Evolutionary conservation across 2,113 vertebrate genomes (phyloP).

Genomic region (Erythrocebus patas): DNA sequence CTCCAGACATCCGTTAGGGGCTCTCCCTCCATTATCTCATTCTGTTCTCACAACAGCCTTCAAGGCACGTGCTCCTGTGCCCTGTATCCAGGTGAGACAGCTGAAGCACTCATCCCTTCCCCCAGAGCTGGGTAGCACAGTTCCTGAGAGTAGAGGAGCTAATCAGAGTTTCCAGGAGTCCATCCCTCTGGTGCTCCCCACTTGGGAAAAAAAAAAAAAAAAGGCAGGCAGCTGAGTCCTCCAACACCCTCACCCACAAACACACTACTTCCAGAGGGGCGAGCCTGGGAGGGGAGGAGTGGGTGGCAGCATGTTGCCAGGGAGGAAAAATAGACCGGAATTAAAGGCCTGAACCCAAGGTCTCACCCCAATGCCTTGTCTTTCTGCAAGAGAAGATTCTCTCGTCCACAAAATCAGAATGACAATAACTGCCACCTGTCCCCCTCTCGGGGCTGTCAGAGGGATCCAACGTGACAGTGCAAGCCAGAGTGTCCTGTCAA

Average conservation of each 20-base stretch:
- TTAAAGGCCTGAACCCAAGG: neutral
- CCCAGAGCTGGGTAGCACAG: neutral
- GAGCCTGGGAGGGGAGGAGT: neutral
- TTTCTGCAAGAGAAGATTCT: neutral
- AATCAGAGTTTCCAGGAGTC: neutral
- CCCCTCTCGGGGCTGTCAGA: rapidly evolving
- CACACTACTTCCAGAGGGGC: neutral
- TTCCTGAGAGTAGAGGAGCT: too few species aligned
- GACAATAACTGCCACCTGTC: neutral
- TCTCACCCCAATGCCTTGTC: neutral
- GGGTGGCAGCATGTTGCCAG: neutral
- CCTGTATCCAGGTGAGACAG: neutral
- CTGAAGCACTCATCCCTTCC: neutral
- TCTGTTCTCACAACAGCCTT: neutral
- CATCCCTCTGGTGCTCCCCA: neutral
- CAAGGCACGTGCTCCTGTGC: neutral
- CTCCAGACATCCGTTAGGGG: neutral
- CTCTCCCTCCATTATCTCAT: neutral
- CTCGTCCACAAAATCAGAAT: neutral
- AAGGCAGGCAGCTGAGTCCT: neutral
- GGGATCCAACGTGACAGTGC: neutral
- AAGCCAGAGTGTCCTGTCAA: neutral
- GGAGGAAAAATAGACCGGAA: neutral
- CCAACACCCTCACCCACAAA: neutral
- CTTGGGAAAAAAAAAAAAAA: neutral